Evolutionary conservation across 2,113 vertebrate species (phyloP), one percentile per base, ranked within the genome.

Genomic region (Oryzias javanicus): DNA sequence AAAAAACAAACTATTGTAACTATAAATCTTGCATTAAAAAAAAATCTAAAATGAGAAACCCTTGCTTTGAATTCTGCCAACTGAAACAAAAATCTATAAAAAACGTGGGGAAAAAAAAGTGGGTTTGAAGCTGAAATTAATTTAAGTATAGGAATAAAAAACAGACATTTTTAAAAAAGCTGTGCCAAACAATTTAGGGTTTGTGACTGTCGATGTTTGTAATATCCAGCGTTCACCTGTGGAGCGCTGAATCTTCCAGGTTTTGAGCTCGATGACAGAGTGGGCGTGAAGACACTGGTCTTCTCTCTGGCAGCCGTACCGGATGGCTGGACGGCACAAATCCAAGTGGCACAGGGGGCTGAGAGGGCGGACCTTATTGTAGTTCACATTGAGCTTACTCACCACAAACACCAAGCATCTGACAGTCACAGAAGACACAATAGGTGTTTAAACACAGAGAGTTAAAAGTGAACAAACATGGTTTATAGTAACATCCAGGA

Each of bases 331-430:
- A 3, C 90, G 91, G 89, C 97, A 99, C 78, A 98, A 80, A 0
- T 95, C 94, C 0, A 98, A 89, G 75, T 93, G 91, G 83, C 93
- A 94, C 75, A 88, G 87, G 60, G 91, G 72, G 59, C 92, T 90
- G 79, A 96, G 90, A 13, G 93, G 93, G 16, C 96, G 94, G 50
- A 99, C 91, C 91, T 98, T 99, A 48, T 83, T 93, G 85, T 96
- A 96, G 64, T 89, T 93, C 69, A 96, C 84, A 7, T 89, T 92
- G 60, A 89, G 92, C 80, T 90, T 92, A 80, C 88, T 93, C 71
- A 93, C 85, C 6, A 94, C 93, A 70, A 97, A 96, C 42, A 94
- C 95, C 81, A 99, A 86, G 89, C 95, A 98, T 88, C 96, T 99
- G 88, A 66, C 1, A 3, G 15, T 4, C 22, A 61, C 3, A 15